Evolutionary conservation across 92 coral and sea anemone genomes (phyloP), one percentile per base, ranked within the genome.

Genomic region (Palythoa heliodiscus): DNA sequence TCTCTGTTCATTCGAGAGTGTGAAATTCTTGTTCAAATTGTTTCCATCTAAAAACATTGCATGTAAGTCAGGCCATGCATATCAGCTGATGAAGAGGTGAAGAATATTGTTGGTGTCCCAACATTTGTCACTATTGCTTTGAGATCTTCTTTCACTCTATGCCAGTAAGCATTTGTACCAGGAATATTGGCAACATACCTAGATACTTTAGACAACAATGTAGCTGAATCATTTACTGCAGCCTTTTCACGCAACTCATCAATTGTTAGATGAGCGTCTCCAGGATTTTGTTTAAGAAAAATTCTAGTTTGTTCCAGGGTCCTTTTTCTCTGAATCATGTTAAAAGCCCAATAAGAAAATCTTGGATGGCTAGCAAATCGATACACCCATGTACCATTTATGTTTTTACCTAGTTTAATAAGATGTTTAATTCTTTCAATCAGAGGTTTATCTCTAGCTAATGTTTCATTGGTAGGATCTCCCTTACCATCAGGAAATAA

Each of bases 151-250:
- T 52, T 84, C 13, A 88, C 71, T 55, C 75, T 88, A 63, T 60
- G 54, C 91, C 88, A 84, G 70, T 88, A 88, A 23, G 91, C 84
- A 77, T 64, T 66, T 20, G 78, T 75, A 61, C 91, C 85, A 75
- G 88, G 25, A 24, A 88, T 77, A 55, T 88, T 88, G 4, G 85
- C 88, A 19, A 88, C 91, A 76, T 70, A 69, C 37, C 89, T 87
- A 24, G 89, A 87, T 1, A 87, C 55, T 69, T 86, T 61, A 15
- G 88, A 83, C 77, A 88, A 83, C n/a, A 88, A 88, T 60, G 57
- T 2, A 40, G 73, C 23, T 25, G 77, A 57, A 82, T 40, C 83
- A 75, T 88, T 64, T 73, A 29, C 73, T 40, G 60, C 82, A 74
- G 88, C 83, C 88, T 75, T 85, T 54, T 85, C 83, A 63, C 88